Percentiles rank a stretch among this genome's conserved stretches.
Evolutionary conservation across 2,113 vertebrate genomes (phyloP).

Genomic region (Nesoenas mayeri): DNA sequence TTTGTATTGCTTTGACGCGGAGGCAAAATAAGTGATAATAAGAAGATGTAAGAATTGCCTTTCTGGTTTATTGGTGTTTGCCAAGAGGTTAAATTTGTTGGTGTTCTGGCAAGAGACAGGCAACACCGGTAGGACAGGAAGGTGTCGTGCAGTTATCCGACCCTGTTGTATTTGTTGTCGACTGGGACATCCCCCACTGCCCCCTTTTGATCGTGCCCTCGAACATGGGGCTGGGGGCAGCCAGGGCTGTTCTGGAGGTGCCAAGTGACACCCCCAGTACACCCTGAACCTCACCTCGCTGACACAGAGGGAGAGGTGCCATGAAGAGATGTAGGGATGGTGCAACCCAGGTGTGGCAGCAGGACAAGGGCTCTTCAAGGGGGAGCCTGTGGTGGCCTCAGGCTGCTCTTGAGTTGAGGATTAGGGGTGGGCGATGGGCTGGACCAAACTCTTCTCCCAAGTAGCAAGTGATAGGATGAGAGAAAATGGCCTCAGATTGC

Average conservation of each 20-base stretch:
- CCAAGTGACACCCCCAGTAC: background rate
- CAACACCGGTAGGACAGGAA: background rate
- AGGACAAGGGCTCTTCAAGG: accelerated
- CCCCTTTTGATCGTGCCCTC: accelerated
- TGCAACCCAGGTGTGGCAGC: accelerated
- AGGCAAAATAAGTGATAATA: background rate
- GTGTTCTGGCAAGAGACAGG: background rate
- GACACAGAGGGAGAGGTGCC: background rate
- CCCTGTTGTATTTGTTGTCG: accelerated
- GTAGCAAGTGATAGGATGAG: too few species aligned
- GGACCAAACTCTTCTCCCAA: background rate
- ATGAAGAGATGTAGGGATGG: accelerated
- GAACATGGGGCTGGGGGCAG: background rate
- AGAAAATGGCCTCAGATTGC: too few species aligned
- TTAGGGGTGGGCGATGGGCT: too few species aligned
- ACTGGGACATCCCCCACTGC: accelerated
- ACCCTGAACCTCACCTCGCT: background rate
- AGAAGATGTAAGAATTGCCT: background rate
- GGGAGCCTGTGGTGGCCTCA: too few species aligned
- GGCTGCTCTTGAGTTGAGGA: background rate
- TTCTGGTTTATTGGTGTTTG: background rate
- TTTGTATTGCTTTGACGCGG: accelerated
- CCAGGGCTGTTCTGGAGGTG: background rate
- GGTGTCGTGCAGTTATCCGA: accelerated
- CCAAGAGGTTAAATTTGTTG: background rate